Evolutionary conservation across 2,888 invertebrate species (phyloP).

Genomic region (Ennomos fuscantarius): DNA sequence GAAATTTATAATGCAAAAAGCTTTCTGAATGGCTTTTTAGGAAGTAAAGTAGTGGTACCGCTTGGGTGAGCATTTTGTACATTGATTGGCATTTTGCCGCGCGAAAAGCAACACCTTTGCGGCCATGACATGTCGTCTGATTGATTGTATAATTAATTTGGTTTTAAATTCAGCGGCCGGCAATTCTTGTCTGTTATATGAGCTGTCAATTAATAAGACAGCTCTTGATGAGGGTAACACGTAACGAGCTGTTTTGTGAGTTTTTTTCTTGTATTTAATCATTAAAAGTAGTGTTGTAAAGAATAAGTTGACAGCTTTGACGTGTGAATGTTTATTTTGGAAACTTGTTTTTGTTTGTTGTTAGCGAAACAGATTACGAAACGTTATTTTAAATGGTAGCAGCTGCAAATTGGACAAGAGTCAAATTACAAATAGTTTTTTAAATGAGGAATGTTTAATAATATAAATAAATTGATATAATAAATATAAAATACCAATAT

Average conservation of each 20-base stretch:
- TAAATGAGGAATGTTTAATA: background rate
- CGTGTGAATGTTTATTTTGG: constrained; percentile 60
- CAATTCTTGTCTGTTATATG: constrained; percentile 68
- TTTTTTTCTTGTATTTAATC: constrained; percentile 60
- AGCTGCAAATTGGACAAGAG: constrained; percentile 12
- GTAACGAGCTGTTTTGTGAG: constrained; percentile 69
- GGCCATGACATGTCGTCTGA: constrained; percentile 77
- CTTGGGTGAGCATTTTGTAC: constrained; percentile 74
- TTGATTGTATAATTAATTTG: constrained; percentile 84
- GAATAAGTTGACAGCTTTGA: constrained; percentile 68
- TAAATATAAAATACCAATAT: too few relatives aligned
- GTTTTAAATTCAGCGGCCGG: constrained; percentile 75
- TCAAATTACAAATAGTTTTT: background rate
- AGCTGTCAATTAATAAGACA: constrained; percentile 82
- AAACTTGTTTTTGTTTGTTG: constrained; percentile 27
- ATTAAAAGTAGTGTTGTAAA: constrained; percentile 67
- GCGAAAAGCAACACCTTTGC: constrained; percentile 81
- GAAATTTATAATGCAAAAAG: constrained; percentile 34
- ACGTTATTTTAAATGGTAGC: background rate
- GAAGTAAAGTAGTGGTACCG: constrained; percentile 45
- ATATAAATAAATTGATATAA: too few relatives aligned
- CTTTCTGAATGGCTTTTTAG: constrained; percentile 43
- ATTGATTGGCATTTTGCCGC: constrained; percentile 80
- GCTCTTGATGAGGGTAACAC: constrained; percentile 74
- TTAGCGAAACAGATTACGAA: constrained; percentile 22